Conservation (phyloP, 2,888 invertebrate genomes). For the Helobdella robusta region DNA sequence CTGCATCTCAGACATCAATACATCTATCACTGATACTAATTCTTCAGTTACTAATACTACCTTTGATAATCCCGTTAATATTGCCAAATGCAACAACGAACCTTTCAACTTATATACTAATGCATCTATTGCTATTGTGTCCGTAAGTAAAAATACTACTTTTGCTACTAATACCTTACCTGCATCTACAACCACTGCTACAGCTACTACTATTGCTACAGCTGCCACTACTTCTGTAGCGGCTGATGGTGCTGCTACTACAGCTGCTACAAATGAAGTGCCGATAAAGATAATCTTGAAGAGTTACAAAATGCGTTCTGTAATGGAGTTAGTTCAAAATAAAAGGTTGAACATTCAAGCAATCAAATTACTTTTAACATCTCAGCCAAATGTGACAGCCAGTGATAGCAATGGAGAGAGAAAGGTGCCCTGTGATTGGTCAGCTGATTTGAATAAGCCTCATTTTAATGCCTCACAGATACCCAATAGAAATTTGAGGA, state of each 20-base stretch:
- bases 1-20: too few relatives aligned
- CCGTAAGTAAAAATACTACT: not conserved
- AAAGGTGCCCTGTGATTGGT: not conserved
- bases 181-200: not conserved
- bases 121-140: too few relatives aligned
- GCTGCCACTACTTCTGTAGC: too few relatives aligned
- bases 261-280: not conserved
- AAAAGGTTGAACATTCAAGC: not conserved
- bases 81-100: too few relatives aligned
- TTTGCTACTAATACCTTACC: not conserved
- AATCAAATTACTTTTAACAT: not conserved
- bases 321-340: not conserved
- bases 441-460: not conserved
- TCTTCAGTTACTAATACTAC: too few relatives aligned
- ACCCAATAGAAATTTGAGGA: too few relatives aligned
- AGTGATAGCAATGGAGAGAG: too few relatives aligned
- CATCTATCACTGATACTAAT: too few relatives aligned
- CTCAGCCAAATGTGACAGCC: not conserved
- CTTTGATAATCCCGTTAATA: too few relatives aligned
- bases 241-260: constrained; percentile 10
- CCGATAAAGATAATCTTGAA: not conserved
- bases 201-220: not conserved
- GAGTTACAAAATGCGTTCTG: not conserved
- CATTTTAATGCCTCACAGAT: too few relatives aligned
- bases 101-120: too few relatives aligned